A percentile compares a stretch with the other conserved stretches of the same genome.
These are phyloP conservation scores for Achlya flavicornis DNA, from an alignment of 2,888 invertebrate species.

Conservation along the genomic window DNA sequence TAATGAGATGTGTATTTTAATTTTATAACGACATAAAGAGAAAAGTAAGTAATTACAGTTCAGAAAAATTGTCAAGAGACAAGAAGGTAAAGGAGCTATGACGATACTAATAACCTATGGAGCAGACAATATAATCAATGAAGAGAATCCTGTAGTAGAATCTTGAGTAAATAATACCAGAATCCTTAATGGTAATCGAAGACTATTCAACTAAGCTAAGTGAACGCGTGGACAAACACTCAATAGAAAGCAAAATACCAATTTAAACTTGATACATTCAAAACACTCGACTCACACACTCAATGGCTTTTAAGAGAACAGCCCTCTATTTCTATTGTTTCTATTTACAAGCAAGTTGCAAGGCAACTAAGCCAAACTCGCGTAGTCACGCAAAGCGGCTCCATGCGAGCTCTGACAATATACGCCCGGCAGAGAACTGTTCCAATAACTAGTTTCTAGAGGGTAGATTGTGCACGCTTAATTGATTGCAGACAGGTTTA, in stretches of 20 bases:
- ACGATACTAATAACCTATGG: too few species aligned
- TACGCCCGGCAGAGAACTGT: slow-evolving; percentile 30
- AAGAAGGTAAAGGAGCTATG: too few species aligned
- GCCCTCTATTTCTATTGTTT: slow-evolving; percentile 34
- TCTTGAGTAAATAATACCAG: neutral
- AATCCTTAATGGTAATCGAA: neutral
- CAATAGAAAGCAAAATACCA: neutral
- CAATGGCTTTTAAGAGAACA: slow-evolving; percentile 1
- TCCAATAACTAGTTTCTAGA: slow-evolving; percentile 39
- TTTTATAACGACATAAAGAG: neutral
- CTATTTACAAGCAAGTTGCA: slow-evolving; percentile 19
- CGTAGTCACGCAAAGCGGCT: slow-evolving; percentile 29
- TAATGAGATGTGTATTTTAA: neutral
- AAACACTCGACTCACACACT: neutral
- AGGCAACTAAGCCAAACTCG: slow-evolving; percentile 45
- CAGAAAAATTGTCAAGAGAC: neutral
- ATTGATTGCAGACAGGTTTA: slow-evolving; percentile 45
- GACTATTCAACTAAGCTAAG: neutral
- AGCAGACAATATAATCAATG: neutral
- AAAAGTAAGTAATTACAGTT: neutral
- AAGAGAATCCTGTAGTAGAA: too few species aligned
- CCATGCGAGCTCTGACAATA: slow-evolving; percentile 27
- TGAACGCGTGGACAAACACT: neutral
- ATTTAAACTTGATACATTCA: slow-evolving; percentile 5
- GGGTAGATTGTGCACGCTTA: slow-evolving; percentile 38